phyloP scores from a whole-genome alignment of 2,888 invertebrate genomes.

The Acanthosepion pharaonis region DNA sequence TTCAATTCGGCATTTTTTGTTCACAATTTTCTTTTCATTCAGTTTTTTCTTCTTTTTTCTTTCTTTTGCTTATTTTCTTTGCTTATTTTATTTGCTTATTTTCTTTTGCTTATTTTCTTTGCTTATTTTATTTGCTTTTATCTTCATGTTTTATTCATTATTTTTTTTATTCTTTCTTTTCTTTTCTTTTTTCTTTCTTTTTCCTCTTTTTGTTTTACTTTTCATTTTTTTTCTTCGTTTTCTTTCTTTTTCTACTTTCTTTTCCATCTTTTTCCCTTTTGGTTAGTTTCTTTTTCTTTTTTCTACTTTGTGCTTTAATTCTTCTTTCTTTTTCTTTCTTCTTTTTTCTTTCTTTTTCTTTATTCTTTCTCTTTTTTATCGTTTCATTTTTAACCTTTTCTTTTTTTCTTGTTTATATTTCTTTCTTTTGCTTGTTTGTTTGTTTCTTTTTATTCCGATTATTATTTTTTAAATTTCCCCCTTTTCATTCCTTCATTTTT shows the following conservation, averaged over 20 bases:
- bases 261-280: not conserved
- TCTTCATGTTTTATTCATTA: not conserved
- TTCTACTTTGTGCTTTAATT: not conserved
- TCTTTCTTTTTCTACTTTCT: not conserved
- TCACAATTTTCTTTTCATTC: too few species aligned
- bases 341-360: not conserved
- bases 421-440: too few species aligned
- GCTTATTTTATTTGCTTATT: too few species aligned
- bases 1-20: too few species aligned
- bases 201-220: not conserved
- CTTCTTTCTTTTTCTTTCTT: not conserved
- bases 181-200: not conserved
- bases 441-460: too few species aligned
- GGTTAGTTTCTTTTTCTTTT: not conserved
- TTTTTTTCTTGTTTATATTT: not conserved
- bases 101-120: not conserved
- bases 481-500: too few species aligned
- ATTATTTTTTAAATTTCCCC: too few species aligned
- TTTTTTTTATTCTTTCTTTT: constrained; percentile 1
- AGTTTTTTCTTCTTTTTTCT: too few species aligned
- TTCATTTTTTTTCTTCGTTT: not conserved
- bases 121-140: too few species aligned
- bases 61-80: too few species aligned
- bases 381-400: not conserved
- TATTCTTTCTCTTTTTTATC: too few species aligned